Conservation (phyloP, 2,888 invertebrate genomes). For the Zeuzera pyrina region DNA sequence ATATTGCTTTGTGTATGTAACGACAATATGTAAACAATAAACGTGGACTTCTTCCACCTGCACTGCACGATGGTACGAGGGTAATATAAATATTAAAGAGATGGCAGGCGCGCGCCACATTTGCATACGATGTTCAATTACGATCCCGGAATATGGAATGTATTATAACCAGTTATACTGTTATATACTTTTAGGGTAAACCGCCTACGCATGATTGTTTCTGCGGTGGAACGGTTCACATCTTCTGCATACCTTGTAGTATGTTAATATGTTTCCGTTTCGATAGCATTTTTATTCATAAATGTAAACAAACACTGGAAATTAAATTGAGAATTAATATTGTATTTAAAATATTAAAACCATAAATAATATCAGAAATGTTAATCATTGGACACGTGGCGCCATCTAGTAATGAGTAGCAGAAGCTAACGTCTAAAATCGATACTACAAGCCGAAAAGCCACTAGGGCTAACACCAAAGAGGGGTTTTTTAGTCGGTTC, state of each 20-base stretch:
- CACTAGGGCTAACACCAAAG: no score
- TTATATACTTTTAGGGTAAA: conserved; percentile 41
- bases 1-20: not conserved
- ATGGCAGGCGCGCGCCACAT: conserved; percentile 48
- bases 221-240: conserved; percentile 23
- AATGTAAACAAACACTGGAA: no score
- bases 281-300: no score
- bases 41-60: conserved; percentile 39
- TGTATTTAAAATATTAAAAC: no score
- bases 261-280: conserved; percentile 1
- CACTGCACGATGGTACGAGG: conserved; percentile 41
- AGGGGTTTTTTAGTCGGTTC: no score
- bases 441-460: no score
- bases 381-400: no score
- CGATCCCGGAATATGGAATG: conserved; percentile 54
- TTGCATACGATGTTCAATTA: conserved; percentile 67
- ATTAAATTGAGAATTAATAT: no score
- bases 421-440: no score
- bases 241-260: conserved; percentile 18
- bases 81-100: conserved; percentile 57
- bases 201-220: conserved; percentile 30
- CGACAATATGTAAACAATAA: no score
- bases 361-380: no score
- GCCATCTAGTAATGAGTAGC: no score
- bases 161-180: conserved; percentile 38